Percentiles rank a stretch among this genome's conserved stretches.
phyloP scores from a whole-genome alignment of 2,888 invertebrate genomes.

The Ichneumoninae sp. region DNA sequence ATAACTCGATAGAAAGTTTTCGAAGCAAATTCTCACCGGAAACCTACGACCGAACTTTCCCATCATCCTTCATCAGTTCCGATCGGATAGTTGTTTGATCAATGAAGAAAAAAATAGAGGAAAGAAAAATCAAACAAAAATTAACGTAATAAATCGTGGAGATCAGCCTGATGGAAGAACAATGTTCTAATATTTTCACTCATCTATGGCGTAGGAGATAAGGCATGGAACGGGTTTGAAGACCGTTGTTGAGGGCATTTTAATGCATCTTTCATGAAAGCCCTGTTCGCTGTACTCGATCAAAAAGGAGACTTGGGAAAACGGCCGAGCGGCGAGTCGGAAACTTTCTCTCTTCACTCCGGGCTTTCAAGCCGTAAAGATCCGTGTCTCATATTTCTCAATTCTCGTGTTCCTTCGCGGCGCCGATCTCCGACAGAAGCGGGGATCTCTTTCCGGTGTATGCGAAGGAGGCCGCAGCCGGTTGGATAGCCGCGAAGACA shows the following conservation, averaged over 20 bases:
- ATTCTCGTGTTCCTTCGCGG: constrained; percentile 25
- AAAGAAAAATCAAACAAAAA: too few relatives aligned
- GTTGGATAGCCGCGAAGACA: constrained; percentile 5
- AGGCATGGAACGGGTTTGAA: background rate
- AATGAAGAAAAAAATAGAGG: too few relatives aligned
- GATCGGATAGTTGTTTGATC: background rate
- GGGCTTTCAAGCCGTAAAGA: constrained; percentile 58
- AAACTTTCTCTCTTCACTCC: constrained; percentile 38
- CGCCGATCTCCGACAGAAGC: constrained; percentile 4
- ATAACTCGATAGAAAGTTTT: constrained; percentile 8
- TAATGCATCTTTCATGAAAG: constrained; percentile 63
- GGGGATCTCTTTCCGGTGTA: background rate
- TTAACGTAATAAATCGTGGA: background rate
- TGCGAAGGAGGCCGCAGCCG: constrained; percentile 8
- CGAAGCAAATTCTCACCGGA: background rate
- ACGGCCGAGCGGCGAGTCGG: constrained; percentile 11
- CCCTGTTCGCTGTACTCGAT: constrained; percentile 18
- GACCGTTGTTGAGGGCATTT: constrained; percentile 6
- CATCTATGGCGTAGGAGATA: too few relatives aligned
- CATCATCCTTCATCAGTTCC: constrained; percentile 3
- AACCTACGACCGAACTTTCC: background rate
- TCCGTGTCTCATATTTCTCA: constrained; percentile 60
- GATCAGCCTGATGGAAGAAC: background rate
- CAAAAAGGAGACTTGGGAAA: constrained; percentile 29
- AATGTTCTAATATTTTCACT: background rate